Evolutionary conservation across 2,113 vertebrate species (phyloP).

Genomic region (Coptodon bakossiorum): DNA sequence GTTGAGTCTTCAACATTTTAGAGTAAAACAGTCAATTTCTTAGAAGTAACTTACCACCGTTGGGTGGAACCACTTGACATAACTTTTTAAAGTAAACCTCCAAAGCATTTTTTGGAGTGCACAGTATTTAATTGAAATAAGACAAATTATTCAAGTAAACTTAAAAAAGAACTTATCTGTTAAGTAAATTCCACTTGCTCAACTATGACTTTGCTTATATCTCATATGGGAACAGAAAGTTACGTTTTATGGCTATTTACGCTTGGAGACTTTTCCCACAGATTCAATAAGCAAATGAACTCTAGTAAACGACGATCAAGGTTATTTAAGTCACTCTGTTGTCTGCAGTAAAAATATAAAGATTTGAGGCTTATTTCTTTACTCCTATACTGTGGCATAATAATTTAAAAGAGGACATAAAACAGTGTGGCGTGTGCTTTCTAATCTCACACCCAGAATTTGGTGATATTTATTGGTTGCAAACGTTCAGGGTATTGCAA

Average conservation of each 20-base stretch:
- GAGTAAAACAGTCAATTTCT: background rate
- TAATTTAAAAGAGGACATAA: conserved; percentile 34
- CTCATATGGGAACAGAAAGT: background rate
- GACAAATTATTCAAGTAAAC: background rate
- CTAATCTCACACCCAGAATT: conserved; percentile 23
- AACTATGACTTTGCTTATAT: background rate
- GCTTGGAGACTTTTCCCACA: background rate
- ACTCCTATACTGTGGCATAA: background rate
- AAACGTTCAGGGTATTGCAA: background rate
- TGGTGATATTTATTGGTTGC: conserved; percentile 3
- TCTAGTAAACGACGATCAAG: conserved; percentile 50
- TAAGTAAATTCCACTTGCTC: background rate
- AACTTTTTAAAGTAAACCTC: background rate
- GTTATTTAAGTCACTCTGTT: conserved; percentile 34
- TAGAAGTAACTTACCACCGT: background rate
- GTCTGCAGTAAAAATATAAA: background rate
- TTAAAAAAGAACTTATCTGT: background rate
- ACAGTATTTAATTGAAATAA: background rate
- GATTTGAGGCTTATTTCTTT: conserved; percentile 32
- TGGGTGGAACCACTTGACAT: background rate
- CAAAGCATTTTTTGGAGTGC: background rate
- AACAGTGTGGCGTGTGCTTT: background rate
- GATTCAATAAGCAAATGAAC: conserved; percentile 42
- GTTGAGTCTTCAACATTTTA: background rate
- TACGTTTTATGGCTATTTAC: conserved; percentile 31